Conservation (phyloP, 2,888 invertebrate species). For the Andrena marginata region DNA sequence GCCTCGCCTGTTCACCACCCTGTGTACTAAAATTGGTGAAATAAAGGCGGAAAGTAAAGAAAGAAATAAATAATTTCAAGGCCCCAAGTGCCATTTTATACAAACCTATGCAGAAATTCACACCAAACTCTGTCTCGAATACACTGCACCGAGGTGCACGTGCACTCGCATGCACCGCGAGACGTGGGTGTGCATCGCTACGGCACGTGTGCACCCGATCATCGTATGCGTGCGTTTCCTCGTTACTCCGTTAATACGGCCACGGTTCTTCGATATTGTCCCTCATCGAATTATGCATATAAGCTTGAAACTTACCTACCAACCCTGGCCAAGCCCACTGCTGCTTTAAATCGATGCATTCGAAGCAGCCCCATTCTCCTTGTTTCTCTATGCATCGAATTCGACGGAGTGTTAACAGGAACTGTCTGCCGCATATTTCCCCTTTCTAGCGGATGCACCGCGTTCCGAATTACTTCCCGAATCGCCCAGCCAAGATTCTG, state of each 20-base stretch:
- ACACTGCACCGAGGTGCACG: neutral
- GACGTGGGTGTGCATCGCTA: neutral
- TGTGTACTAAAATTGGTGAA: too few relatives aligned
- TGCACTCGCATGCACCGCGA: neutral
- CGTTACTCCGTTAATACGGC: constrained; percentile 8
- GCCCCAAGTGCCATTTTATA: neutral
- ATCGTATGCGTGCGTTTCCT: neutral
- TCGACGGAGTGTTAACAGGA: neutral
- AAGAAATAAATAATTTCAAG: too few relatives aligned
- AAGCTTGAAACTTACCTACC: constrained; percentile 19
- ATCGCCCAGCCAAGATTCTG: too few relatives aligned
- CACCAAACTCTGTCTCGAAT: neutral
- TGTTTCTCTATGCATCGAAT: constrained; percentile 22
- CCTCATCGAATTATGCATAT: constrained; percentile 26
- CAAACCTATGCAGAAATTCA: neutral
- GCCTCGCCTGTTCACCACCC: too few relatives aligned
- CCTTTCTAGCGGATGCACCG: neutral
- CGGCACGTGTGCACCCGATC: neutral
- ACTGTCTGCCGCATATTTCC: neutral
- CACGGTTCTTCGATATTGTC: constrained; percentile 19
- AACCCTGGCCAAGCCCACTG: neutral
- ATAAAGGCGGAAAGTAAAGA: too few relatives aligned
- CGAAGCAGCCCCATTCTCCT: constrained; percentile 1
- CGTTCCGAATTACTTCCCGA: neutral
- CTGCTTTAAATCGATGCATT: constrained; percentile 12